These are phyloP conservation scores for Monomorium pharaonis DNA, from an alignment of 1,140 invertebrate genomes.

Conservation along the genomic window DNA sequence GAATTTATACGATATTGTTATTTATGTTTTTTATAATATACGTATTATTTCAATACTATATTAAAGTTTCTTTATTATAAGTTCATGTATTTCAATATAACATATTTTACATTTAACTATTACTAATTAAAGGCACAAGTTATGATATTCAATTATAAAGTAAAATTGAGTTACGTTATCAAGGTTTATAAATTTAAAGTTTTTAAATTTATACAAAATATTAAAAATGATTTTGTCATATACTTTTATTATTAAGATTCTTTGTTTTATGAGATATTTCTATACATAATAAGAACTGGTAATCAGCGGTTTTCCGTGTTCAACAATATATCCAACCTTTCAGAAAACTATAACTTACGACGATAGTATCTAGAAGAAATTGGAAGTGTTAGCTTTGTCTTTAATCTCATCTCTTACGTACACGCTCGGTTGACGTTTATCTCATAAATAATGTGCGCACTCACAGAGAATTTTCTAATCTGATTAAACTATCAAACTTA, in stretches of 20 bases:
- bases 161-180: not conserved
- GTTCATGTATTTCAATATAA: not conserved
- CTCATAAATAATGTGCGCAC: slow-evolving; percentile 23
- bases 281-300: too few species aligned
- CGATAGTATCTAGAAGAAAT: not conserved
- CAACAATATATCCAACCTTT: not conserved
- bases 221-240: not conserved
- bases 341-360: slow-evolving; percentile 33
- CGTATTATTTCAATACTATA: not conserved
- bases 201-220: too few species aligned
- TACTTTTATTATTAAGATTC: not conserved
- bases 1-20: not conserved
- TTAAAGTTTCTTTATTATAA: not conserved
- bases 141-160: not conserved
- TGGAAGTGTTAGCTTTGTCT: slow-evolving; percentile 23
- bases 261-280: not conserved
- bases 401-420: slow-evolving; percentile 36
- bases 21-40: not conserved
- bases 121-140: not conserved
- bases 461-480: slow-evolving; percentile 24
- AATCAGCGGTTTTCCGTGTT: slow-evolving; percentile 8
- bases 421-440: slow-evolving; percentile 12
- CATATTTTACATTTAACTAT: not conserved
- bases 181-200: too few species aligned
- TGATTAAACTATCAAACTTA: slow-evolving; percentile 43